These are phyloP conservation scores for Drosophila serrata DNA, from an alignment of 1,140 invertebrate species.

Conservation along the genomic window DNA sequence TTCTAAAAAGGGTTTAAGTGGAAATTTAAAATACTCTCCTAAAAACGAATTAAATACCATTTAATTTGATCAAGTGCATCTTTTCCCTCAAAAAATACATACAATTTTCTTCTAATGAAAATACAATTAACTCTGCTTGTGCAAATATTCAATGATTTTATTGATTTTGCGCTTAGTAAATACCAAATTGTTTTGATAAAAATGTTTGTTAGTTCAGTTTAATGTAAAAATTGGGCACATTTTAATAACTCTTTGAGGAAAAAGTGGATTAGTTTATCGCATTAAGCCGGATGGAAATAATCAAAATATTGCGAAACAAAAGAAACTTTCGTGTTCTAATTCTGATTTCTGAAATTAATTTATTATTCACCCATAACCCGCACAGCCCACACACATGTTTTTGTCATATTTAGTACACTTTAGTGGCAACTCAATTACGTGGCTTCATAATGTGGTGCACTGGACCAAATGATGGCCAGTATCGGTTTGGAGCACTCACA, in stretches of 20 bases:
- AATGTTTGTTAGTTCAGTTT: background rate
- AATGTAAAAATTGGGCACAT: too few species aligned
- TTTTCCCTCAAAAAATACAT: background rate
- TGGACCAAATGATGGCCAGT: constrained; percentile 3
- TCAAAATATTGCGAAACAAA: background rate
- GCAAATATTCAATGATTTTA: background rate
- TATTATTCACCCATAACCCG: constrained; percentile 11
- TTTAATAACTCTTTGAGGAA: background rate
- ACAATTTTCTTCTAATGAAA: background rate
- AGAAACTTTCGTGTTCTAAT: background rate
- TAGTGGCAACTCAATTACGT: constrained; percentile 73
- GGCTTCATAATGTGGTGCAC: constrained; percentile 37
- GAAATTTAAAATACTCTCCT: background rate
- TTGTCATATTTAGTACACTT: constrained; percentile 45
- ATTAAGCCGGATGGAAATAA: background rate
- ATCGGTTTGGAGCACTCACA: constrained; percentile 21
- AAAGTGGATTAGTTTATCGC: background rate
- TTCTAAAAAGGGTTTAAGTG: background rate
- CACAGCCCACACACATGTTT: constrained; percentile 6
- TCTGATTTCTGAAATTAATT: constrained; percentile 17
- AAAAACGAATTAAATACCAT: background rate
- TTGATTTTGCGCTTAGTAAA: constrained; percentile 1
- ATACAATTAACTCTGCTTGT: background rate
- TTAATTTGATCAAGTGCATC: background rate
- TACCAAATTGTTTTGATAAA: background rate